Conservation (phyloP, 2,797 vertebrate genomes). For the Macrochelys suwanniensis region DNA sequence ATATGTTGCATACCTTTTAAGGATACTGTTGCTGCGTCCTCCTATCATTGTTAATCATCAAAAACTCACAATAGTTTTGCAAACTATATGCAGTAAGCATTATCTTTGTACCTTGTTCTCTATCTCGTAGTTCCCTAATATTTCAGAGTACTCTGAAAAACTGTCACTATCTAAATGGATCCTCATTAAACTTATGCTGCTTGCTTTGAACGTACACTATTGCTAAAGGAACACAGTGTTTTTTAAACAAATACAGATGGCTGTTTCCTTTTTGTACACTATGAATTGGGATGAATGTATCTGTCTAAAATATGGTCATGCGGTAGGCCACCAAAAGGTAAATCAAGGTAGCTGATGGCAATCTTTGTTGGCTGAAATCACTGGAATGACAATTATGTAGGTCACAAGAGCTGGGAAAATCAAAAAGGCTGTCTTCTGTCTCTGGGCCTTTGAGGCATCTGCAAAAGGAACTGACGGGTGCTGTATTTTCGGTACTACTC, state of each 20-base stretch:
- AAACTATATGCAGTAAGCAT: background rate
- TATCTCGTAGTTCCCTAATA: background rate
- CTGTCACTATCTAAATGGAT: background rate
- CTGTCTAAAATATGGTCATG: background rate
- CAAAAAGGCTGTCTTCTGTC: background rate
- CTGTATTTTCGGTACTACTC: background rate
- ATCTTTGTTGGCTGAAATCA: background rate
- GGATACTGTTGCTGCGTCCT: background rate
- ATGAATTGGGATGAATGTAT: background rate
- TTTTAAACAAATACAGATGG: background rate
- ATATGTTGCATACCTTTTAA: background rate
- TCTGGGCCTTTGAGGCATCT: background rate
- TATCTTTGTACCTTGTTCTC: background rate
- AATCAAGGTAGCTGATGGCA: background rate
- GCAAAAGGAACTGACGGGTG: background rate
- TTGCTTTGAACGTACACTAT: background rate
- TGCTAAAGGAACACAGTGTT: background rate
- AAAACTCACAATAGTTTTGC: background rate
- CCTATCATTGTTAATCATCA: background rate
- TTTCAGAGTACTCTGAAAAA: background rate
- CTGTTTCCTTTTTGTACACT: background rate
- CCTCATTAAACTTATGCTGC: background rate
- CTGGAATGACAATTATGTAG: background rate
- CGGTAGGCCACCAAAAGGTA: background rate
- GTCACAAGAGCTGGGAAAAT: background rate